Percentiles rank a stretch among this genome's conserved stretches.
Conservation (phyloP, 2,113 vertebrate species). For the Pachycephala philippinensis region DNA sequence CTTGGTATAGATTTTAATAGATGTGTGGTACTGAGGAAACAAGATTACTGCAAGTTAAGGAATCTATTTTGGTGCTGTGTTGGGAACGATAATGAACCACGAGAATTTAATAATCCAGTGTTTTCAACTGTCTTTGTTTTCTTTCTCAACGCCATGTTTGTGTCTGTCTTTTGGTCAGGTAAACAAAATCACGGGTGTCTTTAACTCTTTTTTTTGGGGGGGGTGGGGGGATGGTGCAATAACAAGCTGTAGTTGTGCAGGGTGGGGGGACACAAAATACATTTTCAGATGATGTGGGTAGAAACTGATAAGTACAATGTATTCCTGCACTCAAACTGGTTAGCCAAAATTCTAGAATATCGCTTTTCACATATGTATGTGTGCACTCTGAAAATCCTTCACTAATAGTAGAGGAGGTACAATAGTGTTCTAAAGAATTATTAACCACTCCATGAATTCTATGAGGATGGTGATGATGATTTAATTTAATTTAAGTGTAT, state of each 20-base stretch:
- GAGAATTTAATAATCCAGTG: not conserved
- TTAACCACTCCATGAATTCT: not conserved
- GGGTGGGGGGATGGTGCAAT: not conserved
- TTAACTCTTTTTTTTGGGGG: not conserved
- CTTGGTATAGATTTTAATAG: not conserved
- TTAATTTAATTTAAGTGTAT: too few species aligned
- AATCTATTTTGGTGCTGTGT: not conserved
- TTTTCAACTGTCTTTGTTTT: not conserved
- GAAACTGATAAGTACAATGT: not conserved
- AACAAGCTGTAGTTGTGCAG: not conserved
- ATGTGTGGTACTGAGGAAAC: not conserved
- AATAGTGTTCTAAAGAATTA: not conserved
- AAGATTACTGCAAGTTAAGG: not conserved
- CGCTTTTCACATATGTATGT: rapidly evolving
- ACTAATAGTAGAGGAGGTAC: not conserved
- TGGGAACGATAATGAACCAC: not conserved
- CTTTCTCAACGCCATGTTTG: not conserved
- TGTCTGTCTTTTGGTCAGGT: not conserved
- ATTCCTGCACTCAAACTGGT: not conserved
- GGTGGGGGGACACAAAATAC: not conserved
- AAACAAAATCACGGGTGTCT: not conserved
- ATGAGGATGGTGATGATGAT: not conserved
- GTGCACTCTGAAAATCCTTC: not conserved
- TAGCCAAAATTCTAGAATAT: not conserved
- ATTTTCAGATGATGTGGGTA: not conserved